Evolutionary conservation across 2,113 vertebrate genomes (phyloP).

Genomic region (Poecile atricapillus): DNA sequence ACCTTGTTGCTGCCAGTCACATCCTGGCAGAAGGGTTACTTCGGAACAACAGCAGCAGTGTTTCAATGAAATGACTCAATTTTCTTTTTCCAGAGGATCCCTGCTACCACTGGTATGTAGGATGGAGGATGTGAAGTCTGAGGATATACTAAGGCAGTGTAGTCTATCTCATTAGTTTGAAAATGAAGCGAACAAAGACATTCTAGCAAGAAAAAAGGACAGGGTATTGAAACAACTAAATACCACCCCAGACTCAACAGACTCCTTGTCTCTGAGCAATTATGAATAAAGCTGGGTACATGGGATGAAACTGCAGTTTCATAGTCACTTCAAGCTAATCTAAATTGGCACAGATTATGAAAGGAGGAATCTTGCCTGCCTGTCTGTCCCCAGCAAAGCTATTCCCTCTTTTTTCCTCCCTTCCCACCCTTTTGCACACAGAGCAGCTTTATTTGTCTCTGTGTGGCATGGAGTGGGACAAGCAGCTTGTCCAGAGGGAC

Average conservation of each 20-base stretch:
- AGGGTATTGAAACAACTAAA: not conserved
- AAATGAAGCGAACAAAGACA: not conserved
- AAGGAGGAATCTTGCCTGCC: not conserved
- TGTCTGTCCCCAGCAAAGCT: not conserved
- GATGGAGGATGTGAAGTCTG: not conserved
- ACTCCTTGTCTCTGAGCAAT: not conserved
- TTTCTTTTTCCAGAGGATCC: not conserved
- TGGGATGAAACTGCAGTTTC: conserved; percentile 2
- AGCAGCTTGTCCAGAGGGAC: not conserved
- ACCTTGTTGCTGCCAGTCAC: not conserved
- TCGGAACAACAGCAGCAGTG: not conserved
- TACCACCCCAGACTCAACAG: not conserved
- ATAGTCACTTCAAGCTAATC: conserved; percentile 21
- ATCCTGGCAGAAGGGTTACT: not conserved
- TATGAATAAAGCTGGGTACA: not conserved
- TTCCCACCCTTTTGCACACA: not conserved
- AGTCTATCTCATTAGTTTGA: not conserved
- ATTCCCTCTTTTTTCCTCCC: not conserved
- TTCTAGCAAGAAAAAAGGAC: not conserved
- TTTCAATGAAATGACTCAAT: not conserved
- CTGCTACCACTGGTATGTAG: not conserved
- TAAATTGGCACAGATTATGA: not conserved
- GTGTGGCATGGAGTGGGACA: not conserved
- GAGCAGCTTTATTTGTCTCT: not conserved
- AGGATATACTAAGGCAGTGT: not conserved